phyloP scores from a whole-genome alignment of 2,797 vertebrate genomes.

The Gallinago nigripennis region DNA sequence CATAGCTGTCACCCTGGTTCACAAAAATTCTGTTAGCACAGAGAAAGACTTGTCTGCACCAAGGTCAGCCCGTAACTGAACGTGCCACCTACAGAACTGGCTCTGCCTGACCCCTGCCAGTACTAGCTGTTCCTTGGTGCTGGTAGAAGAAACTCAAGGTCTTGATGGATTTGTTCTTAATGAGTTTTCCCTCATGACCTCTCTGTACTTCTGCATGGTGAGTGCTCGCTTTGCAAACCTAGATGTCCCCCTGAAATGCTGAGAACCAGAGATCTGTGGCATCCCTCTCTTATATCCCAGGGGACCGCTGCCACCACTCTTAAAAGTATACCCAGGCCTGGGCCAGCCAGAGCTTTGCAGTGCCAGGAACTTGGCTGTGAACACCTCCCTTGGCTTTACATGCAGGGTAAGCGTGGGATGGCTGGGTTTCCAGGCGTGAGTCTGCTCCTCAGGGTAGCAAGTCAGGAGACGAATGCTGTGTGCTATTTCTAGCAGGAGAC shows the following conservation, averaged over 20 bases:
- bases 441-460: not conserved
- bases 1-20: not conserved
- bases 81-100: not conserved
- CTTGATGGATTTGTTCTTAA: not conserved
- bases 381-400: not conserved
- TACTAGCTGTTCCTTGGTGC: not conserved
- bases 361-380: not conserved
- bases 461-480: not conserved
- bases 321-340: not conserved
- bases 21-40: not conserved
- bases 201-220: not conserved
- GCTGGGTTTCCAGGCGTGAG: fast-evolving
- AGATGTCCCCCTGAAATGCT: not conserved
- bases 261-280: not conserved
- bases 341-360: not conserved
- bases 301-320: not conserved
- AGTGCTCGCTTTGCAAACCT: not conserved
- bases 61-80: not conserved
- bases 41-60: not conserved
- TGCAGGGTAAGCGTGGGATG: not conserved
- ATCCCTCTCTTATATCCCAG: not conserved
- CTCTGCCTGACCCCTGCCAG: not conserved
- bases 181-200: not conserved
- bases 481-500: not conserved
- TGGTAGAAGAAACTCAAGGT: not conserved